Evolutionary conservation across 2,888 invertebrate genomes (phyloP).

Genomic region (Pristionchus maxplancki): DNA sequence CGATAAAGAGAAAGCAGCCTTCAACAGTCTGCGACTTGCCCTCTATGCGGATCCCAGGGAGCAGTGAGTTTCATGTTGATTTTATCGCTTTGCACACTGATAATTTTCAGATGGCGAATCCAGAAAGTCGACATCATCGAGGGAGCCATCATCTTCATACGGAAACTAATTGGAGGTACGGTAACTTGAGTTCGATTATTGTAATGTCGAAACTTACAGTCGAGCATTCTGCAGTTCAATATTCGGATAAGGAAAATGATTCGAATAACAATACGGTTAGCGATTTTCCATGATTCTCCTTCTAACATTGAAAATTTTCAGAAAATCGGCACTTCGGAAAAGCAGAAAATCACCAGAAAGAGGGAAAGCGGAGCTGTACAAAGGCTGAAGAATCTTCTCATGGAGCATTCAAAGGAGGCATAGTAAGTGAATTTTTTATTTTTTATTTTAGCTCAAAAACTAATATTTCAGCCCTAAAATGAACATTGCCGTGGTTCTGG

Average conservation of each 20-base stretch:
- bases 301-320: no score
- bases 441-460: background rate
- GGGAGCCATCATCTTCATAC: background rate
- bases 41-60: background rate
- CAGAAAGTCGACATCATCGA: background rate
- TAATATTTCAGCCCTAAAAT: background rate
- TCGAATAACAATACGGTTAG: no score
- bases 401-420: background rate
- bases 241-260: no score
- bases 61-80: background rate
- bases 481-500: background rate
- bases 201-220: background rate
- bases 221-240: no score
- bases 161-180: background rate
- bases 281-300: no score
- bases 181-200: background rate
- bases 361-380: background rate
- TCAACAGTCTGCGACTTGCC: background rate
- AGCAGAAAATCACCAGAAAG: no score
- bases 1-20: background rate
- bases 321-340: no score
- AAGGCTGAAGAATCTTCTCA: background rate
- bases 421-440: background rate
- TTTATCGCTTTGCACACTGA: no score
- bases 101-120: background rate